phyloP scores from a whole-genome alignment of 37 sponge, comb jelly and placozoan genomes.

The Cliona cf. orientalis region DNA sequence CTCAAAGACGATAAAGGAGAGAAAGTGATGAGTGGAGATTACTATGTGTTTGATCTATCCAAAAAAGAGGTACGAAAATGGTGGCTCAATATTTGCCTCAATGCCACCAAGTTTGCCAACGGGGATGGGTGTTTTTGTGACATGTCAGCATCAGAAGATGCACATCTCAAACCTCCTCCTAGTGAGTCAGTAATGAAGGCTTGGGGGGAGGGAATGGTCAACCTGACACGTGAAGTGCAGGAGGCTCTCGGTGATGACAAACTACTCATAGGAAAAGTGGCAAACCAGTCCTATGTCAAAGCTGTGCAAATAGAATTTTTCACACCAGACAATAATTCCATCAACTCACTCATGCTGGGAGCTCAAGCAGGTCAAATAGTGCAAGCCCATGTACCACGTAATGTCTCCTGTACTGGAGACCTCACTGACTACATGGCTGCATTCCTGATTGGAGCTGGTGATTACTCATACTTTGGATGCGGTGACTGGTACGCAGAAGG shows the following conservation, averaged over 20 bases:
- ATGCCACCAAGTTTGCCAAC: constrained; percentile 34
- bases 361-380: constrained; percentile 12
- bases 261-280: constrained; percentile 8
- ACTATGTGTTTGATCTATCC: constrained; percentile 21
- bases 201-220: constrained; percentile 27
- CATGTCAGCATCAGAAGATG: neutral
- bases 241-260: constrained; percentile 15
- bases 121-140: constrained; percentile 54
- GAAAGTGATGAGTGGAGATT: neutral
- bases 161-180: neutral
- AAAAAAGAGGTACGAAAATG: constrained; percentile 17
- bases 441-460: constrained; percentile 50
- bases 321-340: constrained; percentile 23
- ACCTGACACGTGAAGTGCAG: constrained; percentile 27
- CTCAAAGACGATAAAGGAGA: constrained; percentile 3
- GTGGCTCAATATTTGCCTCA: constrained; percentile 25
- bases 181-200: constrained; percentile 9
- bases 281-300: constrained; percentile 36
- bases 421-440: constrained; percentile 46
- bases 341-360: constrained; percentile 11
- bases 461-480: constrained; percentile 33
- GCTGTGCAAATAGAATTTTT: constrained; percentile 49
- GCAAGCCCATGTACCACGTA: constrained; percentile 34
- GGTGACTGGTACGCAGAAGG: constrained; percentile 20
- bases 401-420: constrained; percentile 18